Base-by-base conservation (phyloP, 2,888 invertebrate species). In the Megastigmus dorsalis region DNA sequence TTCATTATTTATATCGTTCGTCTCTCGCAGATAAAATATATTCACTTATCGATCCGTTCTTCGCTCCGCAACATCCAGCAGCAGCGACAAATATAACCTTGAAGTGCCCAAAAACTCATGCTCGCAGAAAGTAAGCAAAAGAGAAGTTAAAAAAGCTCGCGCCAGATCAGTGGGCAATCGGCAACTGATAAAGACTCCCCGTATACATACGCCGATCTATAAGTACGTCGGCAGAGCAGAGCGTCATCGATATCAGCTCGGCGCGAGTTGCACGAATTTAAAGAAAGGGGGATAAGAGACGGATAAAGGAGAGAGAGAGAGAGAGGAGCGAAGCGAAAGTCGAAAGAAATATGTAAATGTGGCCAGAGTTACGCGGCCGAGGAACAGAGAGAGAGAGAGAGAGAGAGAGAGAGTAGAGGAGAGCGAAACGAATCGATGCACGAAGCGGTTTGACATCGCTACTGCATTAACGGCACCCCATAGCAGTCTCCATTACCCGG, bases 401-500 rank as follows among this genome's bases (percentile, higher is more conserved):
- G 65, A 45, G 62, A 63, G 50, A 55, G 43, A 38, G 59, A 30
- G 48, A 41, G 63, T n/a, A n/a, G n/a, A n/a, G n/a, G n/a, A n/a
- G n/a, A n/a, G n/a, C n/a, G n/a, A n/a, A n/a, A n/a, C n/a, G n/a
- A 54, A 50, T 60, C 59, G 54, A 26, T 38, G 63, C 57, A 48
- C 43, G 54, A 62, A 15, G 38, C 43, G 55, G 78, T 79, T 79
- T 82, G 87, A 88, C 88, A 88, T 88, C 86, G 88, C 88, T 88
- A 88, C 88, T 88, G 88, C 88, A 88, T 88, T 88, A 88, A 87
- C 86, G 86, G 86, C 86, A 84, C 83, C 86, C 85, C n/a, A n/a
- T n/a, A 82, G 84, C 87, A 81, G 86, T 85, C 84, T 87, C 87
- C 87, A 86, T 88, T 65, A 87, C 86, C 82, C 68, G 69, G 78